Base-by-base conservation (phyloP, 2,113 vertebrate species). In the Labrus mixtus region DNA sequence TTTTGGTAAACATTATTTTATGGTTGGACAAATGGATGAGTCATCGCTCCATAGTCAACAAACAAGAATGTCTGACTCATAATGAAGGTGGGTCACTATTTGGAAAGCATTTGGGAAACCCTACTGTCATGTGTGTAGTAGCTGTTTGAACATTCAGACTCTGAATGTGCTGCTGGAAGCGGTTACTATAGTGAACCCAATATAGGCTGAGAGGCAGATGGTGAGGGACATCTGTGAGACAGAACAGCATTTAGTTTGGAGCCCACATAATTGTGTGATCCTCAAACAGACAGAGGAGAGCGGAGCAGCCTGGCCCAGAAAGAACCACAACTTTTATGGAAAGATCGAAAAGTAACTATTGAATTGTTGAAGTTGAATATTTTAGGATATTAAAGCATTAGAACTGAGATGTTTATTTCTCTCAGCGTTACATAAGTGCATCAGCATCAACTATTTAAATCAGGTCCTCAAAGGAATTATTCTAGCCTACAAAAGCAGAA, bases 101-200 rank as follows among this genome's bases (percentile, higher is more conserved):
- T 74, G 61, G 72, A 79, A 62, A 68, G n/a, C 22, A 15, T 62
- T 19, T 33, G 17, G 45, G 63, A 81, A 87, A 84, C 22, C 54
- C 43, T 77, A 68, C 33, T 54, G 45, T 77, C 57, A 74, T 60
- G 70, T 71, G 41, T 75, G 45, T 33, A 5, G 54, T 36, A 16
- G 53, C 55, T 72, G 56, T 76, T 57, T 80, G 19, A 63, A 55
- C 22, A 54, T 33, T 56, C 23, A 17, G 53, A 22, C 45, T 60
- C 46, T 17, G 57, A 56, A 54, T 54, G 22, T 25, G 70, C 53
- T 55, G 29, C 55, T 41, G 64, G 46, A 68, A 9, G 19, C 54
- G 39, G 46, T 59, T 64, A 75, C 61, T 63, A 59, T 10, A 59
- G 68, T 54, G 29, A 76, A 76, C 50, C 29, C 43, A 57, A 46